A percentile compares a stretch with the other conserved stretches of the same genome.
These are phyloP conservation scores for Protodeltote pygarga DNA, from an alignment of 2,888 invertebrate genomes.

Conservation along the genomic window DNA sequence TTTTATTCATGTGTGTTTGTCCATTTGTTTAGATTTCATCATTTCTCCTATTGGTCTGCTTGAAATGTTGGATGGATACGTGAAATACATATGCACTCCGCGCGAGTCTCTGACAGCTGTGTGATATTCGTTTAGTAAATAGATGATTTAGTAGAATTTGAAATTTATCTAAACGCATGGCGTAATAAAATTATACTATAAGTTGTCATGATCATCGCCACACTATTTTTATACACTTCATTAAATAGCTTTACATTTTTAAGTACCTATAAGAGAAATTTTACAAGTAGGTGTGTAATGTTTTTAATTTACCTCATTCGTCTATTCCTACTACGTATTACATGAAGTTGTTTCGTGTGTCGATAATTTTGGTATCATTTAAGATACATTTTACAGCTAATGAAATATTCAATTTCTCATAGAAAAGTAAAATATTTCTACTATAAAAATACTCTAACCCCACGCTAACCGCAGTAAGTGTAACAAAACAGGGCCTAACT, in stretches of 20 bases:
- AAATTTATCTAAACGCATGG: conserved; percentile 69
- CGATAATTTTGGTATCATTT: conserved; percentile 68
- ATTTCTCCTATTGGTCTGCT: conserved; percentile 68
- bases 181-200: conserved; percentile 64
- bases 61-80: conserved; percentile 50
- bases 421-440: conserved; percentile 51
- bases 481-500: conserved; percentile 70
- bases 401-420: conserved; percentile 55
- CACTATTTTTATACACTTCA: conserved; percentile 73
- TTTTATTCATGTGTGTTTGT: conserved; percentile 33
- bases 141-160: conserved; percentile 72
- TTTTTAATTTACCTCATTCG: conserved; percentile 73
- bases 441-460: conserved; percentile 46
- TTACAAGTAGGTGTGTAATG: conserved; percentile 63
- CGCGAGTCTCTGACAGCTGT: conserved; percentile 59
- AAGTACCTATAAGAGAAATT: conserved; percentile 54
- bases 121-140: conserved; percentile 75
- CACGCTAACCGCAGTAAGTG: conserved; percentile 50
- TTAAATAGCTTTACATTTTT: conserved; percentile 66
- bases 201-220: conserved; percentile 62
- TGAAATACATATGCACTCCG: conserved; percentile 39
- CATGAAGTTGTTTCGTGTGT: conserved; percentile 67
- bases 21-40: conserved; percentile 50
- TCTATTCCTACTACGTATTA: conserved; percentile 72
- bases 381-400: conserved; percentile 58